Evolutionary conservation across 1,140 invertebrate genomes (phyloP).

Genomic region (Hestina assimilis): DNA sequence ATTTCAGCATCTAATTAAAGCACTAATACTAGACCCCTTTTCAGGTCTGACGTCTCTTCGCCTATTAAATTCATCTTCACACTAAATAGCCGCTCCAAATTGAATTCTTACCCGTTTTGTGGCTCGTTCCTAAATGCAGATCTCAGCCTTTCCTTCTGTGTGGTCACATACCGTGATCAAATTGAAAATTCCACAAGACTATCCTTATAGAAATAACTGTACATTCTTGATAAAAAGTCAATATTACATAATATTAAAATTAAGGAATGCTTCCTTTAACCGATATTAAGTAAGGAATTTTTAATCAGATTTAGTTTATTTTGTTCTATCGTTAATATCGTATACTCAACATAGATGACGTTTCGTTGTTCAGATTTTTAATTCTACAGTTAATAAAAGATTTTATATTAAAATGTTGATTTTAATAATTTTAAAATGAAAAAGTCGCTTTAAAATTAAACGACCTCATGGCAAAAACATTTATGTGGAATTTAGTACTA

Average conservation of each 20-base stretch:
- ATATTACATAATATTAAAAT: constrained; percentile 25
- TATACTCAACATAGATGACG: background rate
- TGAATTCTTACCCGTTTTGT: constrained; percentile 36
- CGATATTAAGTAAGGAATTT: background rate
- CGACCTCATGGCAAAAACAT: too few relatives aligned
- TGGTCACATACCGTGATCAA: constrained; percentile 50
- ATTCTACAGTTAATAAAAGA: too few relatives aligned
- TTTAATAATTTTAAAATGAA: too few relatives aligned
- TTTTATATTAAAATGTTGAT: too few relatives aligned
- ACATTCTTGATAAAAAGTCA: constrained; percentile 18
- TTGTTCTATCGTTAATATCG: background rate
- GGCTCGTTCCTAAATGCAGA: constrained; percentile 44
- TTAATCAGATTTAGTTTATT: background rate
- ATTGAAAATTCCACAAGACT: constrained; percentile 54
- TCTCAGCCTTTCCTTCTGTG: constrained; percentile 48
- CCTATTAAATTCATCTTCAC: constrained; percentile 22
- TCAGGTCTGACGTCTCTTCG: background rate
- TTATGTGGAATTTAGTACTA: too few relatives aligned
- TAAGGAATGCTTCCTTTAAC: background rate
- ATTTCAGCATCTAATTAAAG: too few relatives aligned
- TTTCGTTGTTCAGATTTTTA: too few relatives aligned
- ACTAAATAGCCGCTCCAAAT: constrained; percentile 29
- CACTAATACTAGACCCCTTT: background rate
- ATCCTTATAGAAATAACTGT: constrained; percentile 31
- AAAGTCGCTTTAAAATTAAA: too few relatives aligned